Evolutionary conservation across 2,888 invertebrate species (phyloP), one percentile per base, ranked within the genome.

Genomic region (Drosophila formosana): DNA sequence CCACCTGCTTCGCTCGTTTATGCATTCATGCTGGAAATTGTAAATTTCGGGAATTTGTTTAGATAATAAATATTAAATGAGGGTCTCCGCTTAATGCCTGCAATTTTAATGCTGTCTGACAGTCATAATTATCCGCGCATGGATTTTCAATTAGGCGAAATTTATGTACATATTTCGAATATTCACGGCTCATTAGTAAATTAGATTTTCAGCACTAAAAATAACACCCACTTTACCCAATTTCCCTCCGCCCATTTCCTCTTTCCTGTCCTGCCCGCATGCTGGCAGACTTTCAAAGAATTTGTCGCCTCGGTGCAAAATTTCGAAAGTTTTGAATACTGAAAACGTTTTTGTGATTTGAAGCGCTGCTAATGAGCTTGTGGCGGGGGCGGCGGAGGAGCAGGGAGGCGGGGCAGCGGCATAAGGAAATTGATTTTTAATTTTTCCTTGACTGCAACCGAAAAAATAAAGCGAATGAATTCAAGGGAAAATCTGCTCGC

Each of bases 171-270:
- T 85, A 85, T 89, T 82, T 62, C 55, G 68, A 81, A 84, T 83
- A 69, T 88, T 71, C 75, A 88, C 62, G 89, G 88, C 83, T 89
- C 89, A 89, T 84, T 89, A 84, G 89, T 89, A 84, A 89, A 89
- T 62, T 78, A 67, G 55, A 78, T 75, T 69, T 72, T 71, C 55
- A 62, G 61, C 60, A 72, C 88, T 84, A 81, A 84, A 84, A 87
- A 84, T 89, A 86, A 60, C 67, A 64, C 49, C 50, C 65, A 67
- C 73, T 51, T 50, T 53, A n/a, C 65, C 34, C 34, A 37, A 37
- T 37, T 37, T 9, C 34, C 18, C 26, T 5, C n/a, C 13, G 4
- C 1, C 8, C 9, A 9, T 32, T n/a, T n/a, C 28, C 55, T 23
- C 11, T 26, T 3, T 13, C 28, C 32, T 34, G 8, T 18, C 18